Evolutionary conservation across 2,888 invertebrate species (phyloP).

Genomic region (Tigriopus californicus): DNA sequence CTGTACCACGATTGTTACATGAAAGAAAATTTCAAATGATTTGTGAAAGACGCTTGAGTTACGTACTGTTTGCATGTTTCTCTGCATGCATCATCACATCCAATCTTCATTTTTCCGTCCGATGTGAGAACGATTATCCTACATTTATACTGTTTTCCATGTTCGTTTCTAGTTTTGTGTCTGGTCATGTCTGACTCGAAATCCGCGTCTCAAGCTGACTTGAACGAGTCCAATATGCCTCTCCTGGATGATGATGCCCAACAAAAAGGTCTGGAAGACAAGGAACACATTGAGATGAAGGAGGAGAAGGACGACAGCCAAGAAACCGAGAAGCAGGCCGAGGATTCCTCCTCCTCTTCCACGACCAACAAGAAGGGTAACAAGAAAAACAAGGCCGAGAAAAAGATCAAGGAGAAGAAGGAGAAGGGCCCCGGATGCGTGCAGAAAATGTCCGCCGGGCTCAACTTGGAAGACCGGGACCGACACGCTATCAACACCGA

Average conservation of each 20-base stretch:
- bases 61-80: not conserved
- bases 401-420: constrained; percentile 17
- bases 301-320: constrained; percentile 16
- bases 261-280: constrained; percentile 2
- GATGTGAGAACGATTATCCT: not conserved
- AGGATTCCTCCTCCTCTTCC: not conserved
- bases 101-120: no score
- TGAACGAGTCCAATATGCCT: constrained; percentile 23
- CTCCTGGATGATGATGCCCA: constrained; percentile 21
- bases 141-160: not conserved
- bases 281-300: constrained; percentile 23
- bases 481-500: constrained; percentile 24
- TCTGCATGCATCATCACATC: no score
- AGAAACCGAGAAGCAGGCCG: no score
- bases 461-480: constrained; percentile 28
- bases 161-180: not conserved
- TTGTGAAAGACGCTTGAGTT: no score
- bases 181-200: constrained; percentile 18
- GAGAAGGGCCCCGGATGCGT: constrained; percentile 20
- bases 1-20: no score
- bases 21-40: no score
- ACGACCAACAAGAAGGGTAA: constrained; percentile 4
- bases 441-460: constrained; percentile 24
- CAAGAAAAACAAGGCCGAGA: constrained; percentile 17
- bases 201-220: constrained; percentile 22